Percentiles rank a stretch among this genome's conserved stretches.
Evolutionary conservation across 2,113 vertebrate species (phyloP).

Genomic region (Poeciliopsis turrubarensis): DNA sequence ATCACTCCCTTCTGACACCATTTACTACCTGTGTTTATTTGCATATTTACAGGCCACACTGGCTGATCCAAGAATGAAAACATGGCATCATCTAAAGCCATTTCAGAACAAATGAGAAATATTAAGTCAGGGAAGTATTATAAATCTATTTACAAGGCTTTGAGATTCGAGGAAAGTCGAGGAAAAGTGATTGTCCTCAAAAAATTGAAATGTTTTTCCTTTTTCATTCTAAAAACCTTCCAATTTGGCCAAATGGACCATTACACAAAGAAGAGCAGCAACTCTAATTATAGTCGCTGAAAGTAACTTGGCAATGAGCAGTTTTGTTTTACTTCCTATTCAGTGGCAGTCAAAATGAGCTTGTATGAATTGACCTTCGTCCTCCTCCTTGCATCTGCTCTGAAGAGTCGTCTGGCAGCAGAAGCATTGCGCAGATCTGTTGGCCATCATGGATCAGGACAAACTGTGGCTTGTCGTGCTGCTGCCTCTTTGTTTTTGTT

Average conservation of each 20-base stretch:
- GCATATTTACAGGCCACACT: too few species aligned
- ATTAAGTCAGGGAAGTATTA: too few species aligned
- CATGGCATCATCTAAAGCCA: too few species aligned
- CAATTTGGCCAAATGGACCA: too few species aligned
- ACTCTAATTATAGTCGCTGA: neutral
- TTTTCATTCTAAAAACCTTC: neutral
- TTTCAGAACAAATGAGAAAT: too few species aligned
- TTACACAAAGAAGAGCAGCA: neutral
- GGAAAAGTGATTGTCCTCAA: neutral
- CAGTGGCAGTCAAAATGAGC: neutral
- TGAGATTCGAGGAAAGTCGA: too few species aligned
- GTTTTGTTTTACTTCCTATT: neutral
- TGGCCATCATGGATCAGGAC: neutral
- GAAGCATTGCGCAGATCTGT: neutral
- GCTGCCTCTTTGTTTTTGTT: neutral
- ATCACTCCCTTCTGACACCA: too few species aligned
- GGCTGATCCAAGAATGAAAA: too few species aligned
- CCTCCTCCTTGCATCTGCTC: neutral
- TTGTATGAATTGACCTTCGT: neutral
- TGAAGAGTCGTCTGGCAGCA: neutral
- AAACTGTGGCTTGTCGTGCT: constrained; percentile 15
- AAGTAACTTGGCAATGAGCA: neutral
- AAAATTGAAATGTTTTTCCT: neutral
- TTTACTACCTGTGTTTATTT: too few species aligned
- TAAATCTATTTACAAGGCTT: too few species aligned